Percentiles rank a stretch among this genome's conserved stretches.
These are phyloP conservation scores for Peromyscus nudipes DNA, from an alignment of 2,797 vertebrate species.

Conservation along the genomic window DNA sequence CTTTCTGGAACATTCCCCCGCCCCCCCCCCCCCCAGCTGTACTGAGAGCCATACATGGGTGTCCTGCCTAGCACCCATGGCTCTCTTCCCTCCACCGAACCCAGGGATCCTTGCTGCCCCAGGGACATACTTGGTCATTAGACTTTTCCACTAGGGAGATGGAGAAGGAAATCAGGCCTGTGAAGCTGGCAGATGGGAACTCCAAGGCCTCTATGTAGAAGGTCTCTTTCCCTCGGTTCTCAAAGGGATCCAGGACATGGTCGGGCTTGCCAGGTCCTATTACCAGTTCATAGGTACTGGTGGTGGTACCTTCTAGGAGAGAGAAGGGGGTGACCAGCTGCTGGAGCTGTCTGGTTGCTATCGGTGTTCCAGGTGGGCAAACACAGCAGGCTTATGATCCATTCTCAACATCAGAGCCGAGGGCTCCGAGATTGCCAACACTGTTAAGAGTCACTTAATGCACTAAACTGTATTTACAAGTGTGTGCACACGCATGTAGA, in stretches of 20 bases:
- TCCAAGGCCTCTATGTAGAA: conserved; percentile 93
- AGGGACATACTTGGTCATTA: conserved; percentile 77
- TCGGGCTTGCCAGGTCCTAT: conserved; percentile 37
- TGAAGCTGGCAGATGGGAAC: conserved; percentile 92
- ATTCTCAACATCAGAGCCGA: neutral
- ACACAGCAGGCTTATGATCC: neutral
- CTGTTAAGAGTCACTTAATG: neutral
- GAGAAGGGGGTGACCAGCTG: neutral
- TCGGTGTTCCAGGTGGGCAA: neutral
- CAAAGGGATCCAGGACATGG: neutral
- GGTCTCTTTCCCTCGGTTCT: conserved; percentile 2
- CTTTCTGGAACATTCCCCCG: neutral
- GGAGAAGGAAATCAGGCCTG: conserved; percentile 91
- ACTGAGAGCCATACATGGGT: neutral
- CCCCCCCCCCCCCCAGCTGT: neutral
- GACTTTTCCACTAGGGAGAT: conserved; percentile 91
- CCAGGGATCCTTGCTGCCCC: rapidly evolving
- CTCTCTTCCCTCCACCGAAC: no score
- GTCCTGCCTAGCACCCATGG: neutral
- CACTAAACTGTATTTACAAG: neutral
- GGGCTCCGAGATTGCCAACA: neutral
- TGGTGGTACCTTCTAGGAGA: neutral
- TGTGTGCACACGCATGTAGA: neutral
- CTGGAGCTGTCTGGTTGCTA: rapidly evolving
- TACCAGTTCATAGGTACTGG: neutral